Conservation (phyloP, 2,888 invertebrate genomes). For the Lysandra bellargus region DNA sequence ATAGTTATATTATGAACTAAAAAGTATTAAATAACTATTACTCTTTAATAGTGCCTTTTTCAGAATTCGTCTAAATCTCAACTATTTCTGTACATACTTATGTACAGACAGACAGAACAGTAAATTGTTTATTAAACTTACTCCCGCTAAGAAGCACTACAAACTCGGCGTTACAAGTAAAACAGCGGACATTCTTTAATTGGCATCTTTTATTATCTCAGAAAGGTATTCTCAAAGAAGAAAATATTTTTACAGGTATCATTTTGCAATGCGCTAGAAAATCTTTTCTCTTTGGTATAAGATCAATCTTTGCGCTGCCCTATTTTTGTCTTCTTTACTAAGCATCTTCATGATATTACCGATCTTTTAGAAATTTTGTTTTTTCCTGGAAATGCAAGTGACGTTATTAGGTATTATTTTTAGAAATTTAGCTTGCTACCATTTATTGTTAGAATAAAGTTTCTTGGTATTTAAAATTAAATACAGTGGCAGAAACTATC, state of each 20-base stretch:
- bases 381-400: not conserved
- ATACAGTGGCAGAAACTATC: not conserved
- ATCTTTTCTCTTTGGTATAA: slow-evolving; percentile 20
- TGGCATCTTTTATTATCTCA: slow-evolving; percentile 1
- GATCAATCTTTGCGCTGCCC: slow-evolving; percentile 13
- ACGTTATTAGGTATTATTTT: not conserved
- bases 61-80: no score
- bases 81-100: no score
- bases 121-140: not conserved
- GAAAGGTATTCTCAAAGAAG: slow-evolving; percentile 11
- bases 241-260: slow-evolving; percentile 10
- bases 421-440: not conserved
- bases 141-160: not conserved
- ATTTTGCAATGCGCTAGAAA: slow-evolving; percentile 9
- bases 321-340: slow-evolving; percentile 6
- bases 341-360: not conserved
- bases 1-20: no score
- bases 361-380: not conserved
- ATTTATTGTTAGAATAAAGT: not conserved
- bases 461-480: not conserved
- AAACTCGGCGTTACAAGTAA: not conserved
- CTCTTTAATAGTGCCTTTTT: no score
- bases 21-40: no score
- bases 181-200: slow-evolving; percentile 6
- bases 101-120: no score